Conservation (phyloP, 1,140 invertebrate species). For the Pseudachorutes palmiensis region DNA sequence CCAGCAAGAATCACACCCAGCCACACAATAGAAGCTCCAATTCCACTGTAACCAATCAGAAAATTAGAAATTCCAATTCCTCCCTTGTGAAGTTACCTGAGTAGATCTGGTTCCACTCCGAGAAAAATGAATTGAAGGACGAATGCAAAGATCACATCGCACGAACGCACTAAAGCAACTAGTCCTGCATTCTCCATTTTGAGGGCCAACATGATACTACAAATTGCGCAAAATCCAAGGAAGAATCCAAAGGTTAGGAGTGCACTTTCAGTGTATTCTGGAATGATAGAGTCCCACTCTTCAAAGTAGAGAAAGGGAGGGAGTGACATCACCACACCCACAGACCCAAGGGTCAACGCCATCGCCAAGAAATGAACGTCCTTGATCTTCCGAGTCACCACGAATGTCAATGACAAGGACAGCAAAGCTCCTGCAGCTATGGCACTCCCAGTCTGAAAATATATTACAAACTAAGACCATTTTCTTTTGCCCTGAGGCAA, state of each 20-base stretch:
- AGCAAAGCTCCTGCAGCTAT: conserved; percentile 16
- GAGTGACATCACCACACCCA: conserved; percentile 8
- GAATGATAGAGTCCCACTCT: conserved; percentile 10
- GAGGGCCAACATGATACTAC: conserved; percentile 22
- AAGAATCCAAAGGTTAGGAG: conserved; percentile 13
- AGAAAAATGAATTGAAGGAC: conserved; percentile 20
- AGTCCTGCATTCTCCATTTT: conserved; percentile 30
- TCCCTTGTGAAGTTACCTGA: conserved; percentile 13
- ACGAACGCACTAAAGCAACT: conserved; percentile 20
- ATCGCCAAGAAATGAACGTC: conserved; percentile 13
- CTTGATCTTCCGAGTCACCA: conserved; percentile 17
- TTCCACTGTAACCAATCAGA: background rate
- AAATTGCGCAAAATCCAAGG: conserved; percentile 13
- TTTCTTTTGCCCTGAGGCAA: background rate
- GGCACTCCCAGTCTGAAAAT: conserved; percentile 15
- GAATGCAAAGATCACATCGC: conserved; percentile 28
- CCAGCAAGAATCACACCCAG: background rate
- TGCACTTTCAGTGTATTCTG: background rate
- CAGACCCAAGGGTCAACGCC: conserved; percentile 10
- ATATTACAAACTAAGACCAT: background rate
- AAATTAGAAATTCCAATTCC: background rate
- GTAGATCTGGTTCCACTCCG: conserved; percentile 15
- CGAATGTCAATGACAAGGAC: conserved; percentile 17
- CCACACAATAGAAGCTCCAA: background rate
- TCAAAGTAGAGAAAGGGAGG: conserved; percentile 16